Evolutionary conservation across 2,113 vertebrate genomes (phyloP).

Genomic region (Hydropotes inermis): DNA sequence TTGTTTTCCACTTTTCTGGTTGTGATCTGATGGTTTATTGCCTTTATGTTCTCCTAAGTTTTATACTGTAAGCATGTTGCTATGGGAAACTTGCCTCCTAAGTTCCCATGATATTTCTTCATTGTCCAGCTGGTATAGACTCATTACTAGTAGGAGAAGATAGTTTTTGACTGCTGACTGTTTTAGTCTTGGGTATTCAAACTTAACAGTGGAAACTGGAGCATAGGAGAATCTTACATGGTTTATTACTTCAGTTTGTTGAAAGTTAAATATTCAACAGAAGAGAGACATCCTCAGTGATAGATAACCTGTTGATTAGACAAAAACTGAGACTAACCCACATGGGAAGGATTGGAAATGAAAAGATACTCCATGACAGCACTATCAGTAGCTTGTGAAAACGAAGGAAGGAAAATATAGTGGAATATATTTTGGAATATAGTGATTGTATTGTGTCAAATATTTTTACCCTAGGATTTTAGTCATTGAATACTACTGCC

Average conservation of each 20-base stretch:
- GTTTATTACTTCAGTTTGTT: slow-evolving; percentile 7
- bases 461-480: slow-evolving; percentile 15
- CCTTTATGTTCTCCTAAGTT: not conserved
- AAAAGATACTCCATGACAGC: not conserved
- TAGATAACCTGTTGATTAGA: not conserved
- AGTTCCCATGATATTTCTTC: not conserved
- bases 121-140: not conserved
- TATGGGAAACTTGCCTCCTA: not conserved
- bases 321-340: not conserved
- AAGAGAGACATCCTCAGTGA: not conserved
- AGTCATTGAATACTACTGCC: not conserved
- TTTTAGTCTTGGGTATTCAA: not conserved
- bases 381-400: slow-evolving; percentile 15
- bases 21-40: not conserved
- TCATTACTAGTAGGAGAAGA: not conserved
- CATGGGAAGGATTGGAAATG: not conserved
- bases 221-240: not conserved
- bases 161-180: not conserved
- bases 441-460: not conserved
- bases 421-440: no score
- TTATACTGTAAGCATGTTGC: not conserved
- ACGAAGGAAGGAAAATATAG: slow-evolving; percentile 19
- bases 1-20: not conserved
- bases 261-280: slow-evolving; percentile 34
- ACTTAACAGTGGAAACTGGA: not conserved